Base-by-base conservation (phyloP, 2,113 vertebrate species). In the Lipotes vexillifer region DNA sequence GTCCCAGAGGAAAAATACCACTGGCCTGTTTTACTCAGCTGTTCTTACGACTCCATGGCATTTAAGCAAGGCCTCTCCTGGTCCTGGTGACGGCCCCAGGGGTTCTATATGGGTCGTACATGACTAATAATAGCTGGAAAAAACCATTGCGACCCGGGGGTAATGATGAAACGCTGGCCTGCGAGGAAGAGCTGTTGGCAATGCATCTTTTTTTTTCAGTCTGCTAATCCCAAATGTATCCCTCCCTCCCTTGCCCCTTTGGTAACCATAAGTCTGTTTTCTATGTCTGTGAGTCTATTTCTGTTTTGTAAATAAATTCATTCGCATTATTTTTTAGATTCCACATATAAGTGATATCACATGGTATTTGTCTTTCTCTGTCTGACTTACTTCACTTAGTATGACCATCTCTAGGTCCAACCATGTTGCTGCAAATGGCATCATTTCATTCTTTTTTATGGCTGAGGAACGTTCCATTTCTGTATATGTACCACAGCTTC, bases 401-500 rank as follows among this genome's bases (percentile, higher is more conserved):
- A 8, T 2, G 31, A 14, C 7, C 75, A 8, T 36, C 75, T 55
- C 49, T 23, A 25, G 33, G 18, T 1, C 46, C 3, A 2, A 23
- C 75, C 31, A 1, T 8, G 11, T 2, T 5, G 31, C 33, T 25
- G 49, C 11, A 0, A 13, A 2, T 14, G 75, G 75, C 49, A 14
- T n/a, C 10, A 14, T 25, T 25, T n/a, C 75, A 8, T 25, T 55
- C 46, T 55, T 55, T n/a, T 33, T 52, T 23, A 14, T 0, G 1
- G 33, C 31, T n/a, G 75, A n/a, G 75, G 31, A 23, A 8, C 2
- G 8, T 25, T n/a, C 46, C 33, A 4, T 23, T 23, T 8, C 21
- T 14, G 0, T 23, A 8, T 0, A 0, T 18, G 49, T 14, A 46
- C 74, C 74, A 4, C 1, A 18, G 2, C 75, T n/a, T n/a, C 49